Base-by-base conservation (phyloP, 2,888 invertebrate species). In the Nomada goodeniana region DNA sequence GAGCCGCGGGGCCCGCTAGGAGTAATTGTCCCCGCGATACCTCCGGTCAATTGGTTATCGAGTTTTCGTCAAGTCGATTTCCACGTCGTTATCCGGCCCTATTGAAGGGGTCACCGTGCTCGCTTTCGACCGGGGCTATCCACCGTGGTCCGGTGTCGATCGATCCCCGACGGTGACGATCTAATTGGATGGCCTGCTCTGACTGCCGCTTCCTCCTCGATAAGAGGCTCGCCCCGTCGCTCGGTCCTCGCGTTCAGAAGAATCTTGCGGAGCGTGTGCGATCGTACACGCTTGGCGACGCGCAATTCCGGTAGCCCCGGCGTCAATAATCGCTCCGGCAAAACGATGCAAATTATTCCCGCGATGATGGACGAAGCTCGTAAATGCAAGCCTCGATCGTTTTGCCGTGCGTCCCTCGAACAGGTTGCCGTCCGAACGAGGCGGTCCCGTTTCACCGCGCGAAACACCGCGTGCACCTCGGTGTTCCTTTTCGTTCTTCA, bases 61-160 rank as follows among this genome's bases (percentile, higher is more conserved):
- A 75, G 64, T 60, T 59, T 76, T 50, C 65, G 79, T 68, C 80
- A 85, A 88, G 88, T 77, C 71, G 72, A 79, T 87, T 89, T 85
- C 77, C 80, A 77, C 86, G 80, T 84, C 57, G 88, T 85, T 84
- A 82, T 86, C 77, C 36, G 71, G 63, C n/a, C 75, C 76, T 85
- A 84, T 86, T 85, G 83, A 88, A 82, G 82, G 80, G 79, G 73
- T 61, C 63, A 42, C 55, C 70, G 60, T 63, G 50, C 61, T 69
- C 59, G n/a, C n/a, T n/a, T 47, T 61, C 60, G 69, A 68, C 42
- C 44, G 5, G 11, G n/a, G 26, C 36, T 53, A 36, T 61, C 61
- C 18, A n/a, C 42, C 26, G 29, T 29, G 67, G 67, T 59, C 57
- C 29, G 10, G 42, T 15, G 29, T 77, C 77, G 67, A 75, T 70